A percentile compares a stretch with the other conserved stretches of the same genome.
Conservation (phyloP, 2,113 vertebrate genomes). For the Sinocyclocheilus rhinocerous region DNA sequence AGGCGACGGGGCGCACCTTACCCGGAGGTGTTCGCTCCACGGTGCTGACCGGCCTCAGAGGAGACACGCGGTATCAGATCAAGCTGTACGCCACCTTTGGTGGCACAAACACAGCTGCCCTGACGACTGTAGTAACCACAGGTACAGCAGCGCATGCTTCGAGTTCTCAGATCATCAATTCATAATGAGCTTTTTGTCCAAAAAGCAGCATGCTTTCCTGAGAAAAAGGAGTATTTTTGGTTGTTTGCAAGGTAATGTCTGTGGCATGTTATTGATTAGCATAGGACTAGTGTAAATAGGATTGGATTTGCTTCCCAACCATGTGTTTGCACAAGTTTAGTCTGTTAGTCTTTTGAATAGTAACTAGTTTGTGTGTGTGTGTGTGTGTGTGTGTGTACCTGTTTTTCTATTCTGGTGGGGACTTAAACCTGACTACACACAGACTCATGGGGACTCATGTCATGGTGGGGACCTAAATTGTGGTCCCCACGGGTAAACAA, state of each 20-base stretch:
- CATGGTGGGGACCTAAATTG: too few relatives aligned
- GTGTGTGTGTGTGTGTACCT: too few relatives aligned
- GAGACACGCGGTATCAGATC: constrained; percentile 79
- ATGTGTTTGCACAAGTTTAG: neutral
- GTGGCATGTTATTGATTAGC: neutral
- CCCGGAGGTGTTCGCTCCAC: constrained; percentile 67
- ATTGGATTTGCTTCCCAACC: neutral
- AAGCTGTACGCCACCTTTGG: constrained; percentile 80
- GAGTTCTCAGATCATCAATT: neutral
- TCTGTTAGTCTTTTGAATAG: neutral
- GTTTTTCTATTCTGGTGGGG: too few relatives aligned
- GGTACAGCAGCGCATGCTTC: constrained; percentile 68
- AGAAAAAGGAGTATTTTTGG: neutral
- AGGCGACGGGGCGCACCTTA: constrained; percentile 76
- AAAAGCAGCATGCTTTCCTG: too few relatives aligned
- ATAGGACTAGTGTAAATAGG: neutral
- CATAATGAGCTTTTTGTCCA: neutral
- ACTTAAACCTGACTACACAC: too few relatives aligned
- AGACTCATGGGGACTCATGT: too few relatives aligned
- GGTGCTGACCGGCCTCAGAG: constrained; percentile 79
- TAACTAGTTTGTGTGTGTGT: too few relatives aligned
- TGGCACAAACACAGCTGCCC: constrained; percentile 72
- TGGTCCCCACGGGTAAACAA: too few relatives aligned
- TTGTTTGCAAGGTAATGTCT: neutral
- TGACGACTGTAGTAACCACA: constrained; percentile 80